Base-by-base conservation (phyloP, 2,113 vertebrate species). In the Brachyistius frenatus region DNA sequence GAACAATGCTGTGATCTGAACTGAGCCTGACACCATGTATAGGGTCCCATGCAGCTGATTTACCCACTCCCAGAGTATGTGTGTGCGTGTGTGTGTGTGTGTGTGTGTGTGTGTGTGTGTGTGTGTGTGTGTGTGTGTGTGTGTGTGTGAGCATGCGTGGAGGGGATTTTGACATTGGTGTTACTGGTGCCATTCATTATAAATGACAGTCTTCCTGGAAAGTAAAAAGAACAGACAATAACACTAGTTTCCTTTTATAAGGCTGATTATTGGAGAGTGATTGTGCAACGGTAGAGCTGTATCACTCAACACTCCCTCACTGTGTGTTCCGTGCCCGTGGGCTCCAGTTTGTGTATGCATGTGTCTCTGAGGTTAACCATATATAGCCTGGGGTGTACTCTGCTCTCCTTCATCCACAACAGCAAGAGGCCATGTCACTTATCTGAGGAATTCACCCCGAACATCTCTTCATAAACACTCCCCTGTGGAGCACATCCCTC, bases 401-500 rank as follows among this genome's bases (percentile, higher is more conserved):
- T 14, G 53, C 76, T 85, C 64, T 67, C 23, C 33, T 50, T 68
- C 78, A 73, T 80, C 65, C 78, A 69, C 37, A 67, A 58, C 81
- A 80, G 73, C 68, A 36, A 84, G 85, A 66, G 83, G 78, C 81
- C 76, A 76, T 89, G 87, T 83, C 91, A 93, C 90, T 86, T 92
- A 91, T 92, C 89, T 93, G 92, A 90, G 91, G 88, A 93, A 94
- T 93, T 91, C 81, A 86, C 76, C 87, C 83, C 70, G 76, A 79
- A 87, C 81, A 85, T 86, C 88, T 86, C 76, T 90, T 89, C 87
- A 92, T 92, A 92, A 92, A 92, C 91, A 93, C 90, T 88, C 73
- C 76, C 79, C 84, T 91, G 94, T 86, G 81, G 89, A 88, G 73
- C 81, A 78, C 67, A 66, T 66, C 78, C 49, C 73, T 79, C 57